Conservation (phyloP, 2,113 vertebrate species). For the Glaucidium brasilianum region DNA sequence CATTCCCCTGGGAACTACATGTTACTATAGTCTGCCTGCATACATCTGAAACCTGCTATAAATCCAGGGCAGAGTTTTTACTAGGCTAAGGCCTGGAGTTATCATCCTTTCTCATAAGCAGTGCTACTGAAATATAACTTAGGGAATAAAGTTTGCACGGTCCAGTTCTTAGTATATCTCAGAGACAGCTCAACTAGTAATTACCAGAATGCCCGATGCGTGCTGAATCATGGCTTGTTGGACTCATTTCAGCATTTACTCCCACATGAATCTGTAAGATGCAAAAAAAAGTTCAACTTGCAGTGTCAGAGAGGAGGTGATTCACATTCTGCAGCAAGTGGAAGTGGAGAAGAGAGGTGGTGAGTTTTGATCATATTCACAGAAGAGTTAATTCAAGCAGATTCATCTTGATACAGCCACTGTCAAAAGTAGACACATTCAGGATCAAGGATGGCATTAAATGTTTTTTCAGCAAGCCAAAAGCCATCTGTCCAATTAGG, state of each 20-base stretch:
- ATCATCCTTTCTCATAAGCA: not conserved
- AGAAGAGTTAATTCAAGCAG: not conserved
- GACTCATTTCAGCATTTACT: conserved; percentile 54
- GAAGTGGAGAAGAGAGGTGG: conserved; percentile 40
- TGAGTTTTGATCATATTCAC: not conserved
- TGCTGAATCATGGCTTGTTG: conserved; percentile 30
- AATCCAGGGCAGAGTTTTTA: not conserved
- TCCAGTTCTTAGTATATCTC: not conserved
- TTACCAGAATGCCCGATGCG: not conserved
- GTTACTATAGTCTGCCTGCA: not conserved
- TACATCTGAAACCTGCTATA: not conserved
- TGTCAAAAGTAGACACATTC: not conserved
- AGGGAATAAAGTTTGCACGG: not conserved
- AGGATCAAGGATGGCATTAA: not conserved
- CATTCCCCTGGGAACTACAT: not conserved
- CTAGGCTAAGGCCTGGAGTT: not conserved
- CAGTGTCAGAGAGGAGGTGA: conserved; percentile 17
- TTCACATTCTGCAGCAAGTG: conserved; percentile 44
- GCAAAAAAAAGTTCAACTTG: not conserved
- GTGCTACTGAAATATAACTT: not conserved
- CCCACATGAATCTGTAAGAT: conserved; percentile 23
- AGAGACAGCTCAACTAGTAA: not conserved
- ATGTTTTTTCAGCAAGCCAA: not conserved
- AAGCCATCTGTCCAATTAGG: not conserved
- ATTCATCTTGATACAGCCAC: not conserved